Percentiles rank a stretch among this genome's conserved stretches.
Conservation (phyloP, 2,888 invertebrate species). For the Xanthorhoe designata region DNA sequence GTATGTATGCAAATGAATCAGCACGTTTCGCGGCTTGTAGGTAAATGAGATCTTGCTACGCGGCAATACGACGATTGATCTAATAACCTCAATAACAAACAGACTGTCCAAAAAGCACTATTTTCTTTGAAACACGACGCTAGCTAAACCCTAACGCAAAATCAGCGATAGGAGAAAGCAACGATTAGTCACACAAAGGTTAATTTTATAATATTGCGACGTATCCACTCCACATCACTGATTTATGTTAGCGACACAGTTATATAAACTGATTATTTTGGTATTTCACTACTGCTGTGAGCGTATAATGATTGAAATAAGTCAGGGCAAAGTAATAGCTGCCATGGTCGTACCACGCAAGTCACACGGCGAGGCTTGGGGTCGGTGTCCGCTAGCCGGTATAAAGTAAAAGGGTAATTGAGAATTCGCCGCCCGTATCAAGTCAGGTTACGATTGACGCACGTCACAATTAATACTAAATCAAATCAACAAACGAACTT, state of each 20-base stretch:
- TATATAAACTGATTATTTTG: constrained; percentile 69
- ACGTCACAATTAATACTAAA: constrained; percentile 46
- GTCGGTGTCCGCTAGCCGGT: constrained; percentile 88
- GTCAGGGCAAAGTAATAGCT: constrained; percentile 80
- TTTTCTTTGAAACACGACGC: constrained; percentile 56
- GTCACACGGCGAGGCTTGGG: constrained; percentile 86
- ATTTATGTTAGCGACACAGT: constrained; percentile 58
- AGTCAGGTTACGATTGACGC: constrained; percentile 51
- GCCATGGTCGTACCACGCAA: constrained; percentile 86
- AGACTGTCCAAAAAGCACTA: constrained; percentile 53
- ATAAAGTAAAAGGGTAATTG: constrained; percentile 76
- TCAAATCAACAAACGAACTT: constrained; percentile 46
- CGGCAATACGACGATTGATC: constrained; percentile 79
- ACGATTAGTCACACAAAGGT: constrained; percentile 79
- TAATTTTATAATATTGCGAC: constrained; percentile 72
- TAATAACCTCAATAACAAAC: constrained; percentile 78
- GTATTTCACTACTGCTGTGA: constrained; percentile 46
- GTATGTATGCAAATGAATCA: constrained; percentile 84
- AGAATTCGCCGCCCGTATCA: constrained; percentile 64
- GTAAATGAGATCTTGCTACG: constrained; percentile 78
- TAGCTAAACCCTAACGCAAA: constrained; percentile 60
- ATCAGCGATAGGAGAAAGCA: constrained; percentile 81
- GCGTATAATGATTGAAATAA: constrained; percentile 51
- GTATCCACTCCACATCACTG: constrained; percentile 66
- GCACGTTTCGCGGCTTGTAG: constrained; percentile 77